A percentile compares a stretch with the other conserved stretches of the same genome.
phyloP scores from a whole-genome alignment of 2,888 invertebrate species.

The Capitulum mitella region DNA sequence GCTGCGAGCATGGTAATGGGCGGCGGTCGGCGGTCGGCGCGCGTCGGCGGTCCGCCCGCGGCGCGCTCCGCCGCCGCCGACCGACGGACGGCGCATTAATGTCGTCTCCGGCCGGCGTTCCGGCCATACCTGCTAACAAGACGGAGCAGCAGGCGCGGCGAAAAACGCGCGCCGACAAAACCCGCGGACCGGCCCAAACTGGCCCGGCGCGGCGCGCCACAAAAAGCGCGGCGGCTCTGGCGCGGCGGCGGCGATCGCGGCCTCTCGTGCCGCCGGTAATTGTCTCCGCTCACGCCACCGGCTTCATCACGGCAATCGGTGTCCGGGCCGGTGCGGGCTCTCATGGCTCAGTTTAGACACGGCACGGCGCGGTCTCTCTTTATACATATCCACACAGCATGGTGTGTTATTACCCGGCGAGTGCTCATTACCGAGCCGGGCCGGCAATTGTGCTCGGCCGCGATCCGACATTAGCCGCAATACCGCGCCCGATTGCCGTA shows the following conservation, averaged over 20 bases:
- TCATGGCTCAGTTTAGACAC: background rate
- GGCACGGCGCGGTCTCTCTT: background rate
- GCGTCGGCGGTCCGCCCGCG: background rate
- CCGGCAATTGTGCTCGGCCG: background rate
- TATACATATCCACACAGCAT: background rate
- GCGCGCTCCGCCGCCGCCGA: background rate
- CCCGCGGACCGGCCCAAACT: background rate
- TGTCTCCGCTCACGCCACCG: slow-evolving; percentile 11
- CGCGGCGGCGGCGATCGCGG: background rate
- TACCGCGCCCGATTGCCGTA: background rate
- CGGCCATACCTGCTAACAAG: slow-evolving; percentile 17
- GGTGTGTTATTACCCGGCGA: background rate
- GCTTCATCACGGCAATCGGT: background rate
- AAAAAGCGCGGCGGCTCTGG: background rate
- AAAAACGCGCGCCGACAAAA: background rate
- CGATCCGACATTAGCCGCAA: background rate
- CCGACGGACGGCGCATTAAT: slow-evolving; percentile 2
- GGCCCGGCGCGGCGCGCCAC: background rate
- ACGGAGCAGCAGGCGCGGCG: background rate
- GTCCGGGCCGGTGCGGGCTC: background rate
- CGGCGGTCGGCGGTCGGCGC: background rate
- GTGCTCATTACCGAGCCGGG: background rate
- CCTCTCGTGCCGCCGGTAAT: slow-evolving; percentile 20
- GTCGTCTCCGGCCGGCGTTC: background rate
- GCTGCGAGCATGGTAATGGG: background rate